Evolutionary conservation across 2,888 invertebrate species (phyloP), one percentile per base, ranked within the genome.

Genomic region (Platycnemis pennipes): DNA sequence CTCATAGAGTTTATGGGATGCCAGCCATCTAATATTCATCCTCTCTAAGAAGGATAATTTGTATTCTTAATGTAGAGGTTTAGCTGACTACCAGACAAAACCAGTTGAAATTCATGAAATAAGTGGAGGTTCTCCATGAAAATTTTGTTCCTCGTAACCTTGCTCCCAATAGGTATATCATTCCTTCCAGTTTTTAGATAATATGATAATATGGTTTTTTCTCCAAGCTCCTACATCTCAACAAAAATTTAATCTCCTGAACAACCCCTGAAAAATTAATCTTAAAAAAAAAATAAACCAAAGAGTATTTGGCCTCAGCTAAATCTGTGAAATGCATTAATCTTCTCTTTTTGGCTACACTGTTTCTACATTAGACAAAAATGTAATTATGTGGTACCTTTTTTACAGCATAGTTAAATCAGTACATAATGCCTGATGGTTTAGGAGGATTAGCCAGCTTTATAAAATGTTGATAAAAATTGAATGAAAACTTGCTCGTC

Each of bases 401-500:
- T 91, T 91, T 91, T 91, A 91, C 91, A 63, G 91, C 63, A 44
- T 91, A 91, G 69, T 91, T 45, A 91, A 42, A 44, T 44, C 42
- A 63, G 44, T 44, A 44, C n/a, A 53, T 26, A 91, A 91, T 63
- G 91, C 63, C 91, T 26, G 44, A 44, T 91, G 91, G 42, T 56
- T 63, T 91, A 91, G 91, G 63, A 91, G 44, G 69, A 44, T 44
- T 91, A 91, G 91, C 42, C 45, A 37, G 91, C 91, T 91, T 91
- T 91, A 56, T 91, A 91, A 63, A 69, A 91, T 91, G 44, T 91
- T 91, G 63, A 63, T 44, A 44, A 63, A 91, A 91, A 44, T 44
- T 1, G 44, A 91, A 91, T 56, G 63, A 91, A 91, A 91, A 69
- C 91, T 56, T 63, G 91, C 91, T 91, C 91, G 69, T 91, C 91